Base-by-base conservation (phyloP, 2,113 vertebrate species). In the Equus przewalskii region DNA sequence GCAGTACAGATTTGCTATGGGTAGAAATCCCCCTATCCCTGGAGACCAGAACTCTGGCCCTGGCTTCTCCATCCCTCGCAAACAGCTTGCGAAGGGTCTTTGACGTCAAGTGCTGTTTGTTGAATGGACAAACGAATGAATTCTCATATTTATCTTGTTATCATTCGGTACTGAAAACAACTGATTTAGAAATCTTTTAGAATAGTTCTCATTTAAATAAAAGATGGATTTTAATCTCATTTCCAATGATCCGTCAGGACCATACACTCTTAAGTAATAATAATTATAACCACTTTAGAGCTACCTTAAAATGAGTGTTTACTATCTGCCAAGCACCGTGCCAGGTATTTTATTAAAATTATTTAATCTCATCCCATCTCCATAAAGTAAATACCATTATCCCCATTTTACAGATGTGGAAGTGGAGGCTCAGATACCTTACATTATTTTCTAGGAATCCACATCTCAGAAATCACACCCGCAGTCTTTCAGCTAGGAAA, bases 171-270 rank as follows among this genome's bases (percentile, higher is more conserved):
- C 15, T 30, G 15, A 65, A 94, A 87, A 95, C 60, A 95, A 91
- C 67, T 4, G n/a, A 78, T 58, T 69, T 58, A 69, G 58, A 96
- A 79, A 78, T 73, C 82, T 93, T 91, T 62, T 33, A 46, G 33
- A 73, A 92, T 28, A 64, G 44, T 85, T 76, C 58, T 65, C 82
- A 81, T 67, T 95, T 79, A 92, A 96, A 54, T 60, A 33, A 89
- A 94, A 87, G 70, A 73, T 33, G 15, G 46, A 58, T 76, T 94
- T 96, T 76, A 94, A 75, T 86, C 65, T 83, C 58, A 76, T 56
- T 72, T 91, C 65, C 58, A 80, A 89, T 91, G 73, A 82, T 51
- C 81, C 64, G 62, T 22, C 64, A 80, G 65, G 21, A 89, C 41
- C n/a, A 73, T 12, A 76, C 10, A 36, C 64, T 62, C 54, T 91